Conservation (phyloP, 2,797 vertebrate species). For the Oceanodroma leucorhoa region DNA sequence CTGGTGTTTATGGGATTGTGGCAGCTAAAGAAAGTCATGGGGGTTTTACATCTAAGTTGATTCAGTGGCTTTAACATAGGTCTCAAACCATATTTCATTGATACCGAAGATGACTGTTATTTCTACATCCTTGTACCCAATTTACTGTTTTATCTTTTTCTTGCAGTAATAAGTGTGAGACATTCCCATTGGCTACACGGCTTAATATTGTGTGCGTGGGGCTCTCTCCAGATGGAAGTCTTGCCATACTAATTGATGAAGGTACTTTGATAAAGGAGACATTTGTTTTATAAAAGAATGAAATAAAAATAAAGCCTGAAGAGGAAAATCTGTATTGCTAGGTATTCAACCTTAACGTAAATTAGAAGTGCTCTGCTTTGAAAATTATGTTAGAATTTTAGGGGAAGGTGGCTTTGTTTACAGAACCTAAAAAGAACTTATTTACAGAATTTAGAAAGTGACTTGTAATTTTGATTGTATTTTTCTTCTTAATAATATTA, state of each 20-base stretch:
- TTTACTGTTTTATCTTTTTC: background rate
- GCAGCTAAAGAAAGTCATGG: rapidly evolving
- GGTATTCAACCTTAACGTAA: rapidly evolving
- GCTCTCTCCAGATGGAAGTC: constrained; percentile 87
- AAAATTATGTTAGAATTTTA: background rate
- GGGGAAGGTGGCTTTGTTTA: background rate
- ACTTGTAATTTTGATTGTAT: background rate
- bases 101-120: rapidly evolving
- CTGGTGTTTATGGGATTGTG: rapidly evolving
- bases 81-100: rapidly evolving
- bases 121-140: rapidly evolving
- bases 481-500: background rate
- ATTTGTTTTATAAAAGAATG: background rate
- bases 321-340: background rate
- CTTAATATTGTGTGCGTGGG: constrained; percentile 91
- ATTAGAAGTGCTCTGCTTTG: background rate
- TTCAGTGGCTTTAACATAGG: rapidly evolving
- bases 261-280: constrained; percentile 67
- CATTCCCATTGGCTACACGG: constrained; percentile 83
- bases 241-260: constrained; percentile 93
- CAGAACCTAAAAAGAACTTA: background rate
- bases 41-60: background rate
- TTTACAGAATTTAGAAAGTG: background rate
- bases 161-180: constrained; percentile 91
- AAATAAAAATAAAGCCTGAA: background rate